A percentile compares a stretch with the other conserved stretches of the same genome.
These are phyloP conservation scores for Mastigias papua DNA, from an alignment of 30 jellyfish, hydroid and myxozoan genomes.

Conservation along the genomic window DNA sequence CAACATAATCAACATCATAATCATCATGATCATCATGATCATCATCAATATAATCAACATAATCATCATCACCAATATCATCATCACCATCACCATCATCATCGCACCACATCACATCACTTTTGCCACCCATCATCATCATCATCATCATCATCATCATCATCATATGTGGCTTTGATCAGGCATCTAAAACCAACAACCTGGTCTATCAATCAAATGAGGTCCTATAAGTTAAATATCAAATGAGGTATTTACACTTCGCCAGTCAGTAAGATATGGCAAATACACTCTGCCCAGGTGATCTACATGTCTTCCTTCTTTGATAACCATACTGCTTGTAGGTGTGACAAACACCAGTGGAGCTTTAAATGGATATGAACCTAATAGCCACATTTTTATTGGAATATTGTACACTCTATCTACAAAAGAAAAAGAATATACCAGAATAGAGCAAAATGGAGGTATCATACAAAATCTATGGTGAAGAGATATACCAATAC, in stretches of 20 bases:
- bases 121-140: neutral
- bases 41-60: too few relatives aligned
- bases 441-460: too few relatives aligned
- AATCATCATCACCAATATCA: too few relatives aligned
- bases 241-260: conserved; percentile 64
- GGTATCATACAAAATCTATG: too few relatives aligned
- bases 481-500: too few relatives aligned
- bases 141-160: too few relatives aligned
- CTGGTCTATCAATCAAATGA: neutral
- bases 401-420: conserved; percentile 92
- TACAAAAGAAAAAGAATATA: conserved; percentile 9
- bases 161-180: too few relatives aligned
- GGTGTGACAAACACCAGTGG: conserved; percentile 94
- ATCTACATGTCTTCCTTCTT: conserved; percentile 92
- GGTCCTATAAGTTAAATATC: too few relatives aligned
- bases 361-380: conserved; percentile 75
- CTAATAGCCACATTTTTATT: conserved; percentile 78
- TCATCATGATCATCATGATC: too few relatives aligned
- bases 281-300: conserved; percentile 81
- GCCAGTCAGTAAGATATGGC: conserved; percentile 93
- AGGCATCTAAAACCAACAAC: neutral
- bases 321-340: conserved; percentile 90
- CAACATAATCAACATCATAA: neutral
- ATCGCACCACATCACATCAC: neutral
- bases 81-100: too few relatives aligned